These are phyloP conservation scores for Lethenteron reissneri DNA, from an alignment of 2,113 vertebrate genomes.

Conservation along the genomic window DNA sequence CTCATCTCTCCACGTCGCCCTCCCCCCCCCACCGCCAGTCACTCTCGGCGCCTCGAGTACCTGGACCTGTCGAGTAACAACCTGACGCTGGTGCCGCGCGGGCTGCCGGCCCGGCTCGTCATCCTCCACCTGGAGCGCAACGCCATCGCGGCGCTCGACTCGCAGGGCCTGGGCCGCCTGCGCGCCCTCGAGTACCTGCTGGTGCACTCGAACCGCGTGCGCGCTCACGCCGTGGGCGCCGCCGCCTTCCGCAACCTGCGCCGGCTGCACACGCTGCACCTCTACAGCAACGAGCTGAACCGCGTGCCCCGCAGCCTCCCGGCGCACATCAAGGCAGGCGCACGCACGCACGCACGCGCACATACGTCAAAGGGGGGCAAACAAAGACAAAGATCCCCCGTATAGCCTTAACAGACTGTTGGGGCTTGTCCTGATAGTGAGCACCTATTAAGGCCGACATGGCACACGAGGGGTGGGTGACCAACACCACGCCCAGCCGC, in stretches of 20 bases:
- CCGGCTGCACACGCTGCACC: slow-evolving; percentile 76
- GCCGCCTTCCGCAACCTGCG: slow-evolving; percentile 71
- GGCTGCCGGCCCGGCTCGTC: slow-evolving; percentile 61
- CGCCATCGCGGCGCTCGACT: slow-evolving; percentile 41
- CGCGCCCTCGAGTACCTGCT: slow-evolving; percentile 77
- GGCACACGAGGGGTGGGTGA: too few species aligned
- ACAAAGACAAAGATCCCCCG: too few species aligned
- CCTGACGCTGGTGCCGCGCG: slow-evolving; percentile 49
- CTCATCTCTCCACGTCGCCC: too few species aligned
- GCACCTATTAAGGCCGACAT: too few species aligned
- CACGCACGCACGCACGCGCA: neutral
- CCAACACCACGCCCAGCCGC: too few species aligned
- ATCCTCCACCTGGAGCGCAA: slow-evolving; percentile 91
- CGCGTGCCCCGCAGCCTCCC: slow-evolving; percentile 63
- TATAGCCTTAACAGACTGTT: too few species aligned
- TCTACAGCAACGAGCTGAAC: slow-evolving; percentile 85
- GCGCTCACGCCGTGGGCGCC: slow-evolving; percentile 50
- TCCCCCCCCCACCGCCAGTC: neutral
- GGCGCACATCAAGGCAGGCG: slow-evolving; percentile 35
- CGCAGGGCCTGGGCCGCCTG: slow-evolving; percentile 42
- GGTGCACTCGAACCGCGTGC: slow-evolving; percentile 75
- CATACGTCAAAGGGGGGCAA: too few species aligned
- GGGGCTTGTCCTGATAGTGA: too few species aligned
- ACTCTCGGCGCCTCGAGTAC: slow-evolving; percentile 40
- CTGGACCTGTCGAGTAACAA: slow-evolving; percentile 94